phyloP scores from a whole-genome alignment of 2,113 vertebrate species.

The Neolamprologus ventralis region DNA sequence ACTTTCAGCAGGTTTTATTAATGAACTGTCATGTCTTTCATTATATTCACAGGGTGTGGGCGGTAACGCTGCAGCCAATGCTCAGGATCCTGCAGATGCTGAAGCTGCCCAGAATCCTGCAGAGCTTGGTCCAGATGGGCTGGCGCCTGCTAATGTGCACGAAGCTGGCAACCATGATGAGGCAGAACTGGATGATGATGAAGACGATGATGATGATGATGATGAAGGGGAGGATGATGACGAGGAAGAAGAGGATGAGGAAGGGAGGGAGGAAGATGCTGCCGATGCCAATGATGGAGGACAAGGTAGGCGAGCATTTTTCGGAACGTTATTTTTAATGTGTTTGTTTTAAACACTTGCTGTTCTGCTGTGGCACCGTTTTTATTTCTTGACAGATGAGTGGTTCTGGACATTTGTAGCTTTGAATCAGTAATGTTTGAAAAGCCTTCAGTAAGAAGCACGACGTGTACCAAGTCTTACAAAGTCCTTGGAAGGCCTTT shows the following conservation, averaged over 20 bases:
- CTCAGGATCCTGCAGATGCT: slow-evolving; percentile 69
- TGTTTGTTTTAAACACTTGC: background rate
- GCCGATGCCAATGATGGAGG: slow-evolving; percentile 87
- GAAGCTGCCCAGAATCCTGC: background rate
- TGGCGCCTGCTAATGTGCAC: background rate
- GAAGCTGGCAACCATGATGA: slow-evolving; percentile 19
- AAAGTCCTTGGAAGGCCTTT: background rate
- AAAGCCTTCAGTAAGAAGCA: background rate
- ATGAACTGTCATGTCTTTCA: background rate
- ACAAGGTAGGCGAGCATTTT: slow-evolving; percentile 70
- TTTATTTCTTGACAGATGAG: background rate
- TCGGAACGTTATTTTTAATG: background rate
- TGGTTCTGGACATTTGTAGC: background rate
- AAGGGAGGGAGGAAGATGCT: slow-evolving; percentile 84
- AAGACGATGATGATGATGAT: slow-evolving; percentile 60
- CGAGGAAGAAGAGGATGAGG: slow-evolving; percentile 84
- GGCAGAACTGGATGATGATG: slow-evolving; percentile 31
- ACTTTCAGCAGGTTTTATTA: background rate
- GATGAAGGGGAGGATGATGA: slow-evolving; percentile 86
- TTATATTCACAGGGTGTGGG: slow-evolving; percentile 49
- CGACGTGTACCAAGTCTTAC: background rate
- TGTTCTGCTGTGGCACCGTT: background rate
- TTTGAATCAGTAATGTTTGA: background rate
- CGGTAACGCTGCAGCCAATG: slow-evolving; percentile 73
- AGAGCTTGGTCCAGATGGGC: background rate